Evolutionary conservation across 2,797 vertebrate species (phyloP).

Genomic region (Rhabdophis nuchalis): DNA sequence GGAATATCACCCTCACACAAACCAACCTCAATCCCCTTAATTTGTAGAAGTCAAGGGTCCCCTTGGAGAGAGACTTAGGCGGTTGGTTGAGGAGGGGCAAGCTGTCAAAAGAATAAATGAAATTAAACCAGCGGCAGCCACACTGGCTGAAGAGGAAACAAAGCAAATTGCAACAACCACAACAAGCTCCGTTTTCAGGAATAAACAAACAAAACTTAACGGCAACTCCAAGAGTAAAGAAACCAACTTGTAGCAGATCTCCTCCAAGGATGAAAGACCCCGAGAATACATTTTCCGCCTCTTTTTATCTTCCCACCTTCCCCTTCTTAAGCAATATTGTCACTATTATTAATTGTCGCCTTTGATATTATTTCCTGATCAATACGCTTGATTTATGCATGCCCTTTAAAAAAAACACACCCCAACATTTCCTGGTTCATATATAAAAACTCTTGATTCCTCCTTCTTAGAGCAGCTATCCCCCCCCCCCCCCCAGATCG

Average conservation of each 20-base stretch:
- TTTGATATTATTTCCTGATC: not conserved
- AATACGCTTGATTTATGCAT: not conserved
- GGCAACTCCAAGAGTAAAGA: not conserved
- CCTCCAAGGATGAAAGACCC: not conserved
- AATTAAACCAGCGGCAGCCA: not conserved
- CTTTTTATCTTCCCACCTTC: not conserved
- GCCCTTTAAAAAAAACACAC: not conserved
- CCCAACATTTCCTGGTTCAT: not conserved
- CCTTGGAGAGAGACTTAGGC: not conserved
- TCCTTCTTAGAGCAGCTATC: not conserved
- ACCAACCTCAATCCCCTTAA: not conserved
- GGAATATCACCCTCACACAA: not conserved
- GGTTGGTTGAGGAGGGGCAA: not conserved
- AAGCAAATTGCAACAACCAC: not conserved
- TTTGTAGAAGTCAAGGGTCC: not conserved
- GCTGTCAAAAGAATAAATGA: not conserved
- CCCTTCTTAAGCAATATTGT: not conserved
- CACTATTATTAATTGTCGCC: not conserved
- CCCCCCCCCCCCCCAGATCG: too few relatives aligned
- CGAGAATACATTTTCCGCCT: not conserved
- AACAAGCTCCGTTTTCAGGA: not conserved
- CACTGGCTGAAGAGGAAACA: not conserved
- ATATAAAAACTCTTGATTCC: not conserved
- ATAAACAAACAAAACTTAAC: not conserved
- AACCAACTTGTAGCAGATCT: not conserved